Evolutionary conservation across 2,888 invertebrate species (phyloP).

Genomic region (Spisula subtruncata): DNA sequence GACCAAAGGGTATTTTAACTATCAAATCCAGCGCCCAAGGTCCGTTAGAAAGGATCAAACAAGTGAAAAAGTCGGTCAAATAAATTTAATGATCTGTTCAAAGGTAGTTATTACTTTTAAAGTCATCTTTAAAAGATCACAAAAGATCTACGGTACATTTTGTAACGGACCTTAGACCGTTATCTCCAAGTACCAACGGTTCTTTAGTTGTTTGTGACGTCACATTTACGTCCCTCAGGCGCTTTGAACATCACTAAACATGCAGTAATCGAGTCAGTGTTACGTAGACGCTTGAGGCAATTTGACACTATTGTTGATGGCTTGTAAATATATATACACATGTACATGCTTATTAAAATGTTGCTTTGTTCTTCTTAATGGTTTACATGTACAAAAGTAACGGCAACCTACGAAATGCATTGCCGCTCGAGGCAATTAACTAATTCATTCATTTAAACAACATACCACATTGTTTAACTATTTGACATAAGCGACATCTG

Average conservation of each 20-base stretch:
- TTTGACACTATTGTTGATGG: constrained; percentile 28
- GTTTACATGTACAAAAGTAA: constrained; percentile 41
- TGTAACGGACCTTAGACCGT: background rate
- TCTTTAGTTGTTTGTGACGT: constrained; percentile 42
- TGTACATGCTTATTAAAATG: constrained; percentile 41
- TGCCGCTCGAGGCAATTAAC: constrained; percentile 22
- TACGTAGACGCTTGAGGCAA: constrained; percentile 27
- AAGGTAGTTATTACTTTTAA: background rate
- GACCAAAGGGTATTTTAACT: no score
- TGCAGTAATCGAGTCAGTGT: constrained; percentile 23
- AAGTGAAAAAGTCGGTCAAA: background rate
- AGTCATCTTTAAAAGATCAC: background rate
- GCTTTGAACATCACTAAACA: constrained; percentile 16
- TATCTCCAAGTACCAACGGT: constrained; percentile 26
- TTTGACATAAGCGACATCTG: constrained; percentile 49
- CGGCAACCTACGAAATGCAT: constrained; percentile 39
- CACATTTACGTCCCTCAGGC: constrained; percentile 16
- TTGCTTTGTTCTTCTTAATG: constrained; percentile 40
- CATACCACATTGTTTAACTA: constrained; percentile 38
- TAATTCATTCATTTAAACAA: constrained; percentile 35
- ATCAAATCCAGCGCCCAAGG: no score
- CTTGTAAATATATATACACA: background rate
- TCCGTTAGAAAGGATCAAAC: no score
- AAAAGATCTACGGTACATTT: background rate
- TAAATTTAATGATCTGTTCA: background rate